phyloP scores from a whole-genome alignment of 2,888 invertebrate species.

The Parthenolecanium corni region DNA sequence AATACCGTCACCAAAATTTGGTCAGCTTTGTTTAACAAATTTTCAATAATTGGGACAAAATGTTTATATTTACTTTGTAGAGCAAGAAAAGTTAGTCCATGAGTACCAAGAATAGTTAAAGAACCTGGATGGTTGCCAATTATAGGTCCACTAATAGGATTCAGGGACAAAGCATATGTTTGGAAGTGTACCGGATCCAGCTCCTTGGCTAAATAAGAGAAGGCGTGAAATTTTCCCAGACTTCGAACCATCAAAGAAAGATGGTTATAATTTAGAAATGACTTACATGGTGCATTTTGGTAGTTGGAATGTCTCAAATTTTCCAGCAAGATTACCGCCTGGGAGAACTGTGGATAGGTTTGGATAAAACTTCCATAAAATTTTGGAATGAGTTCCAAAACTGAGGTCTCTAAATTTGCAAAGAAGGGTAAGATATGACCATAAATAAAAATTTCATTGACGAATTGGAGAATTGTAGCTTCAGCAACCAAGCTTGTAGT shows the following conservation, averaged over 20 bases:
- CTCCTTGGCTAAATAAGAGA: neutral
- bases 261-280: neutral
- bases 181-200: too few species aligned
- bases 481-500: too few species aligned
- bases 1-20: neutral
- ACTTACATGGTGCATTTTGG: too few species aligned
- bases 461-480: neutral
- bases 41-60: too few species aligned
- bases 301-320: neutral
- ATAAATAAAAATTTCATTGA: neutral
- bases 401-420: too few species aligned
- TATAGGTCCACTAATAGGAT: too few species aligned
- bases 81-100: neutral
- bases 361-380: neutral
- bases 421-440: neutral
- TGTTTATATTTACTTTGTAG: too few species aligned
- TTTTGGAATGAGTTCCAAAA: constrained; percentile 4
- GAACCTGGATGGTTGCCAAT: neutral
- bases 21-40: neutral
- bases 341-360: too few species aligned
- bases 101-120: neutral
- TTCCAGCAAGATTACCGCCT: neutral
- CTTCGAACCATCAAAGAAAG: neutral
- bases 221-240: neutral
- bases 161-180: too few species aligned